Percentiles rank a stretch among this genome's conserved stretches.
Conservation (phyloP, 2,888 invertebrate genomes). For the Ectemnius cavifrons region DNA sequence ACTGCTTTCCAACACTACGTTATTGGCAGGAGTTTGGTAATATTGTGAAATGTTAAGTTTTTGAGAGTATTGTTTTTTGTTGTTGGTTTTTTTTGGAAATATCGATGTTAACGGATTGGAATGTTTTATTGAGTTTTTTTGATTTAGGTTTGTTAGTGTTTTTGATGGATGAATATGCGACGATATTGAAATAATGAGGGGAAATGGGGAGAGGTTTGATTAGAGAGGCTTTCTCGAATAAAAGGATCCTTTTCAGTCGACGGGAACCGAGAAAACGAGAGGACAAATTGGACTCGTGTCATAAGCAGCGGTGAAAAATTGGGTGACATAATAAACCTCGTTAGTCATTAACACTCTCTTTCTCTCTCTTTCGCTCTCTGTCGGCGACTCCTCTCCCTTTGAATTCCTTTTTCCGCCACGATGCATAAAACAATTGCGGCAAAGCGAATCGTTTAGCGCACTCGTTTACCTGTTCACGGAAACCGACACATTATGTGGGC, state of each 20-base stretch:
- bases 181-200: conserved; percentile 9
- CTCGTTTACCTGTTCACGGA: background rate
- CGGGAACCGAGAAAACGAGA: too few species aligned
- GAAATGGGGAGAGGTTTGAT: conserved; percentile 17
- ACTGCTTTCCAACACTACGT: background rate
- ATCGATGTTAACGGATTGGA: too few species aligned
- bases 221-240: background rate
- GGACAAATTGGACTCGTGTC: conserved; percentile 18
- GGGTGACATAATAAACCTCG: conserved; percentile 25
- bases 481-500: background rate
- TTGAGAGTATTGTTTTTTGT: too few species aligned
- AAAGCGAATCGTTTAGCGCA: background rate
- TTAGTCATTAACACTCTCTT: conserved; percentile 22
- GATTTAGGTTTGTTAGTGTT: too few species aligned
- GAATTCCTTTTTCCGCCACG: conserved; percentile 15
- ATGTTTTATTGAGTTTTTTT: too few species aligned
- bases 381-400: conserved; percentile 11
- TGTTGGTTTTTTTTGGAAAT: too few species aligned
- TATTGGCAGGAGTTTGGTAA: too few species aligned
- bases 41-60: too few species aligned
- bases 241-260: conserved; percentile 5
- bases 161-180: too few species aligned
- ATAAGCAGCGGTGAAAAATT: conserved; percentile 25
- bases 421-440: background rate
- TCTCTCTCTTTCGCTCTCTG: conserved; percentile 10